Base-by-base conservation (phyloP, 2,888 invertebrate species). In the Orgyia antiqua region DNA sequence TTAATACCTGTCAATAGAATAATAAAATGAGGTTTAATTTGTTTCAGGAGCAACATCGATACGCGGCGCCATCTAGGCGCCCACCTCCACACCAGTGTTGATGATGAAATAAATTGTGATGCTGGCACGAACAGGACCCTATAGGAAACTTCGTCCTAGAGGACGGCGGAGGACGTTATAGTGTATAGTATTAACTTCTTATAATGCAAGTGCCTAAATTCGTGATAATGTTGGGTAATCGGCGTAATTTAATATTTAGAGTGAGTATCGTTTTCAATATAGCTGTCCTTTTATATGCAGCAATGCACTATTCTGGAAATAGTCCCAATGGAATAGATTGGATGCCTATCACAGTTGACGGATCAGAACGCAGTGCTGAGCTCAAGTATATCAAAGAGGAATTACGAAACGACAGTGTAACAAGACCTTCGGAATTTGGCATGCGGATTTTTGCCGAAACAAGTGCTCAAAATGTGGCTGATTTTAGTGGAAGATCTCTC, bases 201-300 rank as follows among this genome's bases (percentile, higher is more conserved):
- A 68, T 70, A 74, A 66, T 72, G 68, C 62, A 76, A 79, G 84
- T 83, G 80, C 78, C 79, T 82, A 70, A 67, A 59, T 45, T 57
- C 58, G 46, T 54, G 62, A 75, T 56, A 53, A 84, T 84, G 82
- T 60, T 83, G 73, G 73, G 68, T 45, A 83, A 78, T 53, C 77
- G 79, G 42, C 89, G 92, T 50, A 93, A 92, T 76, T 90, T 92
- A 87, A 84, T 92, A 75, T 88, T 93, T 68, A 88, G 92, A 56
- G 90, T 92, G 71, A 93, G 92, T 77, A 91, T 93, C 58, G 88
- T 93, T 39, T 89, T 92, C 51, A 93, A 93, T 68, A 88, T 93
- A 44, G 91, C 90, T 50, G 91, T 92, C 32, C 74, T 93, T 35
- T 72, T 93, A 41, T 93, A 93, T 72, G 90, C 92, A 45, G 92